Conservation (phyloP, 2,113 vertebrate species). For the Dipodomys stephensi region DNA sequence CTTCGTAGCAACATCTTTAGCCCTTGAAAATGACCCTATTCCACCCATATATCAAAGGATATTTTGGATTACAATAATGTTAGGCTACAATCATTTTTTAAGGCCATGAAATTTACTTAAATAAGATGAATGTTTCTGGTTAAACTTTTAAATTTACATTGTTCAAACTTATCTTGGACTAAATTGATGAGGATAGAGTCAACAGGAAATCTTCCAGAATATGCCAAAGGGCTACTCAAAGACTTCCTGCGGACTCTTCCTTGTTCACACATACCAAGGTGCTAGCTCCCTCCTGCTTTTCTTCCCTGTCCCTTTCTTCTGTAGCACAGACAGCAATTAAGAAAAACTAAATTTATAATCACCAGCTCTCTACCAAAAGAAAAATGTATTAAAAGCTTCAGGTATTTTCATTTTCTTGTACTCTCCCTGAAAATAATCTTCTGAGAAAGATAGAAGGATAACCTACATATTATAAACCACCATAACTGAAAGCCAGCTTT, state of each 20-base stretch:
- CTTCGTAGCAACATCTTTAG: background rate
- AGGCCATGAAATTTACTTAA: background rate
- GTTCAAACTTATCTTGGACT: background rate
- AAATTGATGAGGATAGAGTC: background rate
- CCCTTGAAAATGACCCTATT: background rate
- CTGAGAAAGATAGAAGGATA: conserved; percentile 15
- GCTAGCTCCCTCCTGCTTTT: background rate
- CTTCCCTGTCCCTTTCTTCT: background rate
- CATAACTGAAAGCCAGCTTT: background rate
- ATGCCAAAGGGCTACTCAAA: background rate
- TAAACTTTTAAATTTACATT: background rate
- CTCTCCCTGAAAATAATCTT: background rate
- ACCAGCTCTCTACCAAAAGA: conserved; percentile 49
- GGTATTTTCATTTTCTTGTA: background rate
- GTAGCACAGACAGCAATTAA: conserved; percentile 50
- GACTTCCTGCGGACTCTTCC: background rate
- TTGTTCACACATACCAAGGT: background rate
- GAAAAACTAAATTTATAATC: conserved; percentile 67
- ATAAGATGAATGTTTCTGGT: background rate
- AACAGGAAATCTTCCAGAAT: background rate
- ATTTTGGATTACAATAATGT: background rate
- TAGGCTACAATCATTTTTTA: background rate
- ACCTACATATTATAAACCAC: background rate
- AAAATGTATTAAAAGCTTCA: background rate
- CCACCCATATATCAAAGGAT: background rate